phyloP scores from a whole-genome alignment of 1,140 invertebrate genomes.

The Dolichoris vasculosae region DNA sequence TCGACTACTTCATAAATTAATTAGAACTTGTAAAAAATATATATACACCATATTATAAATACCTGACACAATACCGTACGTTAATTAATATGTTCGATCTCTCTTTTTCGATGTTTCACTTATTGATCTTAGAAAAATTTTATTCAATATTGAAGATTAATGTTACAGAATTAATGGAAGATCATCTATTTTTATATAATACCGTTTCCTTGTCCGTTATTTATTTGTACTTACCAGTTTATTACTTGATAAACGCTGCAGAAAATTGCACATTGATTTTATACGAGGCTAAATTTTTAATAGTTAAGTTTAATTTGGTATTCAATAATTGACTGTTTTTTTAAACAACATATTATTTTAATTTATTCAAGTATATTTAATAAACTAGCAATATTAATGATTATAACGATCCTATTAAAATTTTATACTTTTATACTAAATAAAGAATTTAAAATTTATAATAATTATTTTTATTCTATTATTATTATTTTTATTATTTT shows the following conservation, averaged over 20 bases:
- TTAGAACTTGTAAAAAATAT: constrained; percentile 22
- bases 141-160: constrained; percentile 13
- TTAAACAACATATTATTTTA: neutral
- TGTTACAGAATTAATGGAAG: constrained; percentile 5
- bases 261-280: neutral
- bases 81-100: constrained; percentile 20
- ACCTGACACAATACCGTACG: neutral
- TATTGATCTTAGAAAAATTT: neutral
- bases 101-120: neutral
- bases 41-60: neutral
- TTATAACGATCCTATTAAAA: too few species aligned
- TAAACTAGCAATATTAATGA: too few species aligned
- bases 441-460: too few species aligned
- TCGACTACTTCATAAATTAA: constrained; percentile 43
- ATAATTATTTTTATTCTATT: too few species aligned
- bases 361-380: neutral
- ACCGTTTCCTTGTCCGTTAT: neutral
- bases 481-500: too few species aligned
- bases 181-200: neutral
- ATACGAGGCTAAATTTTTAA: neutral
- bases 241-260: neutral
- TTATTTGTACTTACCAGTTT: neutral
- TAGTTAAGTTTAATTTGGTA: neutral
- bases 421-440: too few species aligned
- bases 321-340: neutral